Base-by-base conservation (phyloP, 2,888 invertebrate genomes). In the Rhingia rostrata region DNA sequence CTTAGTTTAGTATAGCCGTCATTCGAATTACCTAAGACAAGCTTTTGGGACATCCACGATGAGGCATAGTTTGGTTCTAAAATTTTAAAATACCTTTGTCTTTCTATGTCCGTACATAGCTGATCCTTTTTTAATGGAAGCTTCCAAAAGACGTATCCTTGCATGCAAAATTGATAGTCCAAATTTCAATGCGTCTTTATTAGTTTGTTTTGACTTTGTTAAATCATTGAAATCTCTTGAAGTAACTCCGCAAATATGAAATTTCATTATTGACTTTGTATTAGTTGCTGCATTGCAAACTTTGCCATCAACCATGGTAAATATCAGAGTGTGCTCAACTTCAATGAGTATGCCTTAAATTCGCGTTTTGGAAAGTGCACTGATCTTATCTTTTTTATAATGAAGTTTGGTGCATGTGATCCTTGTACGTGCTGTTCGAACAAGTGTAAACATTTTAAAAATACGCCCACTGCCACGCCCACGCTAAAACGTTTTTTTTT, bases 231-330 rank as follows among this genome's bases (percentile, higher is more conserved):
- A 89, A 49, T 88, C 86, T 86, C 88, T 89, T 4, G 89, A 89
- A 35, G 89, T 90, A 43, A 83, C 77, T 32, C 87, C 87, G 72
- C 89, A 89, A 35, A 90, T 88, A 69, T 89, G 90, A 67, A 90
- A 91, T 39, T 86, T 87, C 87, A 87, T 87, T 9, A 88, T 87
- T 9, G 88, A 89, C 58, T 77, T 70, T 10, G 88, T 89, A 39
- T 88, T 81, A 12, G 88, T 88, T 4, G 87, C 87, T 51, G 89
- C 89, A 87, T 90, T 89, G 64, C 88, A 89, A 0, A 90, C 88
- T 78, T 90, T 90, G 3, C 86, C 89, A 73, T 89, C 89, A 6
- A 90, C 86, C 89, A 89, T 89, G 14, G 88, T 88, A 6, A 87
- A 70, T 35, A 86, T n/a, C 66, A 88, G 58, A 5, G 58, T 73